These are phyloP conservation scores for Arizona elegans DNA, from an alignment of 2,113 vertebrate species.

Conservation along the genomic window DNA sequence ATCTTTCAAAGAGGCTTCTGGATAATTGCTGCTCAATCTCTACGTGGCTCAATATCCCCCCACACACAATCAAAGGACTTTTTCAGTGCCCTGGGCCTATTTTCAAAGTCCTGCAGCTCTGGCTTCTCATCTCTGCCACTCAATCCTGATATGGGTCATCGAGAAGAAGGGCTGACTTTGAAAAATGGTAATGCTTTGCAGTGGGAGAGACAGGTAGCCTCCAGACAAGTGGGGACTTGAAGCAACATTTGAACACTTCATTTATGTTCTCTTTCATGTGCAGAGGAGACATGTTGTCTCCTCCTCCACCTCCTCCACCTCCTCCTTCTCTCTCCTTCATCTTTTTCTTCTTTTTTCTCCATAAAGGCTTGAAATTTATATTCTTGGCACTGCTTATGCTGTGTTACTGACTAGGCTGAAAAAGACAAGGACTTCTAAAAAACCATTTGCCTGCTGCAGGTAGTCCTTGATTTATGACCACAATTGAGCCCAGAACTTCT, in stretches of 20 bases:
- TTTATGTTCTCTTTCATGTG: rapidly evolving
- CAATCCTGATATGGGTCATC: rapidly evolving
- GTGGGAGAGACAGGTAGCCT: not conserved
- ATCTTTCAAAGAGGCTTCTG: not conserved
- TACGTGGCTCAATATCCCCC: not conserved
- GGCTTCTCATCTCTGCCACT: not conserved
- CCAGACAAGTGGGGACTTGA: not conserved
- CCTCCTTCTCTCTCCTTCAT: not conserved
- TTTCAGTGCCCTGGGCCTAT: rapidly evolving
- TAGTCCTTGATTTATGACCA: not conserved
- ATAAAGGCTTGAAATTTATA: not conserved
- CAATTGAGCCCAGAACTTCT: not conserved
- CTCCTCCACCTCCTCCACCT: not conserved
- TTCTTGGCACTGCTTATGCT: not conserved
- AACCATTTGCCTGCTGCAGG: not conserved
- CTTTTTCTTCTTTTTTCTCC: not conserved
- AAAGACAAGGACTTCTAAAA: not conserved
- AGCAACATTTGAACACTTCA: not conserved
- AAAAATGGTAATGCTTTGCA: not conserved
- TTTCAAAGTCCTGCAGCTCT: not conserved
- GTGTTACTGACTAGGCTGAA: not conserved
- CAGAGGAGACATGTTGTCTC: not conserved
- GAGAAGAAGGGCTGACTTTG: not conserved
- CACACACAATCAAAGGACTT: not conserved
- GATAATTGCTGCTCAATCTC: not conserved